These are phyloP conservation scores for Gallinago stenura DNA, from an alignment of 2,797 vertebrate species.

Conservation along the genomic window DNA sequence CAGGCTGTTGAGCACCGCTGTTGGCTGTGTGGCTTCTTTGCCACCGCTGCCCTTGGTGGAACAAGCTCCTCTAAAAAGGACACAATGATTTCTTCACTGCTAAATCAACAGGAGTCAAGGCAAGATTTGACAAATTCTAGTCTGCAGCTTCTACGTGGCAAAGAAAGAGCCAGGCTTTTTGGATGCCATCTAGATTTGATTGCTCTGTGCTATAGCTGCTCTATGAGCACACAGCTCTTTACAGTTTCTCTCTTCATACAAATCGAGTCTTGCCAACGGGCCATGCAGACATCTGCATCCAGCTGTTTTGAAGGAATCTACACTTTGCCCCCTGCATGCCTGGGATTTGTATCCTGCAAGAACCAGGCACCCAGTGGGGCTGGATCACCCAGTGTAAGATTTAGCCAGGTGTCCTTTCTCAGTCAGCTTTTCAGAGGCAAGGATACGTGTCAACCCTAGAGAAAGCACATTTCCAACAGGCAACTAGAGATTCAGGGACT, in stretches of 20 bases:
- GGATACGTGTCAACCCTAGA: neutral
- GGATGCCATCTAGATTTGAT: neutral
- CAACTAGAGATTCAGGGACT: neutral
- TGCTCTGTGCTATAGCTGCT: neutral
- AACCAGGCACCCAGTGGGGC: accelerated
- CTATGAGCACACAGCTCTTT: neutral
- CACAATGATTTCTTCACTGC: neutral
- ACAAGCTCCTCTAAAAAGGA: neutral
- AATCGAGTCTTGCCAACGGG: neutral
- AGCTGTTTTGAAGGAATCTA: neutral
- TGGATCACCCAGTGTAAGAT: neutral
- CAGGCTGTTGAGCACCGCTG: neutral
- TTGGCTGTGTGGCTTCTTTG: neutral
- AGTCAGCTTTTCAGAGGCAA: neutral
- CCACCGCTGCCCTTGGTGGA: accelerated
- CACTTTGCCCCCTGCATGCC: neutral
- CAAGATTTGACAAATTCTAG: neutral
- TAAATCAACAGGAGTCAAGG: neutral
- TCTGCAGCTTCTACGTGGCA: neutral
- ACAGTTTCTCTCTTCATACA: neutral
- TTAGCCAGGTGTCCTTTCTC: neutral
- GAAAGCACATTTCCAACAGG: neutral
- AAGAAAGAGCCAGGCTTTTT: neutral
- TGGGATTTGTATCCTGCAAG: neutral
- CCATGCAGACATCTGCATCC: neutral